phyloP scores from a whole-genome alignment of 2,888 invertebrate species.

The Penaeus monodon region DNA sequence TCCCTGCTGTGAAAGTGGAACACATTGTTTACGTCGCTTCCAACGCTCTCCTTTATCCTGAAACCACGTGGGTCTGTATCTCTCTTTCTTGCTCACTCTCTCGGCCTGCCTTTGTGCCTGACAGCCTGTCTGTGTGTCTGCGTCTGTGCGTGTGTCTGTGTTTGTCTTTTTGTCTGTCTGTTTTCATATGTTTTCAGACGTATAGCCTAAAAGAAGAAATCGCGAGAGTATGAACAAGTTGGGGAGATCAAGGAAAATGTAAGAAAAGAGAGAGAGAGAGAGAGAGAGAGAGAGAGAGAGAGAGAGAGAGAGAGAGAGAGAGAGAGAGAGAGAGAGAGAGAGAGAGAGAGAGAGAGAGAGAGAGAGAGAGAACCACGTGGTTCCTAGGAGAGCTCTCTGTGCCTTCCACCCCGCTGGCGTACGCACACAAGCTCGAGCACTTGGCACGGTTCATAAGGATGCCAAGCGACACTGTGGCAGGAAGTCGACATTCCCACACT shows the following conservation, averaged over 20 bases:
- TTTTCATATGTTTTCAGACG: too few species aligned
- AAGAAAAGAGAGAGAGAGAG: slow-evolving; percentile 17
- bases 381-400: slow-evolving; percentile 25
- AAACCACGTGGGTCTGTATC: too few species aligned
- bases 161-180: background rate
- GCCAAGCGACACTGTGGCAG: slow-evolving; percentile 31
- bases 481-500: slow-evolving; percentile 20
- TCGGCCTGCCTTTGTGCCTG: too few species aligned
- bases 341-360: too few species aligned
- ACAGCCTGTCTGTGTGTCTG: background rate
- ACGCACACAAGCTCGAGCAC: slow-evolving; percentile 34
- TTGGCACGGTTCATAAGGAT: slow-evolving; percentile 17
- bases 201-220: too few species aligned
- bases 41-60: too few species aligned
- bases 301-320: slow-evolving; percentile 26
- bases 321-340: background rate
- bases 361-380: slow-evolving; percentile 36
- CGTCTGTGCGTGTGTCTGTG: background rate
- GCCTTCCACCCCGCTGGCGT: slow-evolving; percentile 36
- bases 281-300: slow-evolving; percentile 31
- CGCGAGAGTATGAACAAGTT: too few species aligned
- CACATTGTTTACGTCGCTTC: too few species aligned
- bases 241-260: background rate
- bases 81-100: too few species aligned
- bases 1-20: too few species aligned